phyloP scores from a whole-genome alignment of 2,113 vertebrate genomes.

The Syrrhaptes paradoxus region DNA sequence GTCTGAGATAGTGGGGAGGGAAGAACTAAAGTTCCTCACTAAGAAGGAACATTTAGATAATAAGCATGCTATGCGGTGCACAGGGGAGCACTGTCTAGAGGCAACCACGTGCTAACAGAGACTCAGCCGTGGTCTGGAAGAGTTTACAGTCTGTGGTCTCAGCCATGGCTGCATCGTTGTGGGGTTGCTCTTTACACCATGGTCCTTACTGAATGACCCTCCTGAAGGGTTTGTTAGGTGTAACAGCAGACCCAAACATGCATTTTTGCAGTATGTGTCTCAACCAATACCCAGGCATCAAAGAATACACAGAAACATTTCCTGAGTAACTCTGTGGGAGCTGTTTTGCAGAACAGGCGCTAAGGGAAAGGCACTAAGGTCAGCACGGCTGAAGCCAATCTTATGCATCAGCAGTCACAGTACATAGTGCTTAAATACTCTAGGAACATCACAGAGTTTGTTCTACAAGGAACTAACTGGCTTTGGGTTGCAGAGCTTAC shows the following conservation, averaged over 20 bases:
- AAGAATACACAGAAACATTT: not conserved
- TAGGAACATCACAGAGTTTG: not conserved
- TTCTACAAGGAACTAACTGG: not conserved
- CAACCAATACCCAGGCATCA: not conserved
- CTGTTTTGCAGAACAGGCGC: not conserved
- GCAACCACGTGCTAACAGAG: not conserved
- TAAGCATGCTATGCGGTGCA: rapidly evolving
- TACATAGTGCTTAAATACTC: not conserved
- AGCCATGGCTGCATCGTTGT: rapidly evolving
- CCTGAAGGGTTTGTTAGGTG: not conserved
- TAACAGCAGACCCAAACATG: not conserved
- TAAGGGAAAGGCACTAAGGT: not conserved
- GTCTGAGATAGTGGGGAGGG: not conserved
- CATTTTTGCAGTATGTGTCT: not conserved
- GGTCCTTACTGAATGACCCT: not conserved
- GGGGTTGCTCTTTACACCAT: rapidly evolving
- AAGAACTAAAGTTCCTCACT: not conserved
- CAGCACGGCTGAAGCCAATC: not conserved
- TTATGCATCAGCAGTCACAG: not conserved
- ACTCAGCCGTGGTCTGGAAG: rapidly evolving
- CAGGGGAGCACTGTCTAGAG: not conserved
- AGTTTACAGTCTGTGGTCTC: not conserved
- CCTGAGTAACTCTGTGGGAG: not conserved
- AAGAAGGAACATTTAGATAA: not conserved
- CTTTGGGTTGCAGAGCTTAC: not conserved